A percentile compares a stretch with the other conserved stretches of the same genome.
phyloP scores from a whole-genome alignment of 2,888 invertebrate species.

The Caenorhabditis panamensis region DNA sequence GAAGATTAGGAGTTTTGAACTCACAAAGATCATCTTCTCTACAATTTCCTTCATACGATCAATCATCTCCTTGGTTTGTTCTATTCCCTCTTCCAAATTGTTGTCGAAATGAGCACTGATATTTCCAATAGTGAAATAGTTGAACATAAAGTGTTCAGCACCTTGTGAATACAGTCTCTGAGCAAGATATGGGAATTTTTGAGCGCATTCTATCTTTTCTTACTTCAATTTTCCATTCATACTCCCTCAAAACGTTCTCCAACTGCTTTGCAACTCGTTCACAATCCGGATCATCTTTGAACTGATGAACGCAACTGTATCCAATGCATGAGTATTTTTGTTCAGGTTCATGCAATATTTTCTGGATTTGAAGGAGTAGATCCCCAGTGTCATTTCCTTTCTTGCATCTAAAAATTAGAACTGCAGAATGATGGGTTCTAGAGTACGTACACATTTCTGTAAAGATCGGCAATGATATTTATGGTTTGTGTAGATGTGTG shows the following conservation, averaged over 20 bases:
- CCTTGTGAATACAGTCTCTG: no score
- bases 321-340: not conserved
- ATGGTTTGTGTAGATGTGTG: no score
- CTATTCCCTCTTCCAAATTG: not conserved
- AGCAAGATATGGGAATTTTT: no score
- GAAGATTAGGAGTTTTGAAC: no score
- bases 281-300: not conserved
- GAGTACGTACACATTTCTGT: no score
- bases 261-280: not conserved
- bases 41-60: slow-evolving; percentile 2
- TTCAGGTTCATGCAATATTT: not conserved
- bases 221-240: not conserved
- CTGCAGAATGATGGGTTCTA: no score
- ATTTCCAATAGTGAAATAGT: not conserved
- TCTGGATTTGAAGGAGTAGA: not conserved
- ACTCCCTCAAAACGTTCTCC: not conserved
- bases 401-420: not conserved
- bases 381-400: not conserved
- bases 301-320: not conserved
- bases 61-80: not conserved
- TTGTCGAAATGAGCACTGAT: not conserved
- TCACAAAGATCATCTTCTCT: not conserved
- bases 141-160: no score
- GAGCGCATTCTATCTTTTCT: no score
- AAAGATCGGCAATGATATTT: no score